These are phyloP conservation scores for Peromyscus nudipes DNA, from an alignment of 2,797 vertebrate genomes.

Conservation along the genomic window DNA sequence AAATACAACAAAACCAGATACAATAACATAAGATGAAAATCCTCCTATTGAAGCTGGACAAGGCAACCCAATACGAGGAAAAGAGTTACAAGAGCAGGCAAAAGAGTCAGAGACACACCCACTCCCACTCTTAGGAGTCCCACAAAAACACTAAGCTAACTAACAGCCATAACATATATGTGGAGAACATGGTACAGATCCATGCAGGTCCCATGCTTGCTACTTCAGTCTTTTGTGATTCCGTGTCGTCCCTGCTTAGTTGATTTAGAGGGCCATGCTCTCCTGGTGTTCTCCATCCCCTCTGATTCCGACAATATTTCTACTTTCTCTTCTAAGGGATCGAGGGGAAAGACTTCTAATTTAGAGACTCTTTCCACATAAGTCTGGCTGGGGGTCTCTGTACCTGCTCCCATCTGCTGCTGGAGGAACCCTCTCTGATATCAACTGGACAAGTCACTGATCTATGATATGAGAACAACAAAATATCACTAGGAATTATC, in stretches of 20 bases:
- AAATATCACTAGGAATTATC: background rate
- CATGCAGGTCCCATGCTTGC: background rate
- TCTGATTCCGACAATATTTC: background rate
- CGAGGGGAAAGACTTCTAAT: background rate
- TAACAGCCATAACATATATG: background rate
- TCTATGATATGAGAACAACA: background rate
- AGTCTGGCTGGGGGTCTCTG: background rate
- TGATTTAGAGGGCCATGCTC: background rate
- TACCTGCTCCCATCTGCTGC: background rate
- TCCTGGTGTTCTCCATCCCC: background rate
- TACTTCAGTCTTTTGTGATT: background rate
- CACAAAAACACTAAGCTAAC: background rate
- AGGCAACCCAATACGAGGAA: background rate
- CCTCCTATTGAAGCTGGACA: background rate
- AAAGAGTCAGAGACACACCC: too few species aligned
- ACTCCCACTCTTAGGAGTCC: background rate
- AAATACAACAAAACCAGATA: background rate
- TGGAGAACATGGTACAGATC: background rate
- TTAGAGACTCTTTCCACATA: background rate
- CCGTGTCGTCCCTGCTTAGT: background rate
- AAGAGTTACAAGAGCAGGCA: background rate
- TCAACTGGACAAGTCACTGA: background rate
- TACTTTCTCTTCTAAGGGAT: background rate
- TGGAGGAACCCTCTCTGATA: background rate
- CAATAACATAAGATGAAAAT: background rate